Evolutionary conservation across 2,797 vertebrate species (phyloP).

Genomic region (Crocidura indochinensis): DNA sequence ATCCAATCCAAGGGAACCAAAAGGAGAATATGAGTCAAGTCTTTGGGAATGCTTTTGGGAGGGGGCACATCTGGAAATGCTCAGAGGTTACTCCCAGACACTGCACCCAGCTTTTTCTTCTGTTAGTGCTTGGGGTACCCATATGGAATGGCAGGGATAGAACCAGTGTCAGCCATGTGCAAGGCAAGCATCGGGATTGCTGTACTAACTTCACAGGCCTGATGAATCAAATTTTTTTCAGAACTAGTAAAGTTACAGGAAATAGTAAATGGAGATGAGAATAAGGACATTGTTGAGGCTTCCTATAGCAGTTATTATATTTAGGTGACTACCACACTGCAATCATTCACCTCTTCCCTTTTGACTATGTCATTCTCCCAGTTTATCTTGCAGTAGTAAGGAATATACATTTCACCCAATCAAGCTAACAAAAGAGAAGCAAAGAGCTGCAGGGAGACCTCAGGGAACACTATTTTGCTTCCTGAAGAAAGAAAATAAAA

Average conservation of each 20-base stretch:
- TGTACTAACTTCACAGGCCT: too few relatives aligned
- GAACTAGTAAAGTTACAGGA: background rate
- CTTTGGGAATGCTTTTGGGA: too few relatives aligned
- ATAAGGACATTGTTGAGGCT: background rate
- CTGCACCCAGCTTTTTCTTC: too few relatives aligned
- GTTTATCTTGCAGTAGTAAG: background rate
- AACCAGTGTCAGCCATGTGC: too few relatives aligned
- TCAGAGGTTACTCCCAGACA: too few relatives aligned
- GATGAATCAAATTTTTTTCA: background rate
- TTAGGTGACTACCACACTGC: background rate
- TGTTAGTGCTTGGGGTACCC: too few relatives aligned
- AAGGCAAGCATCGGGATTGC: too few relatives aligned
- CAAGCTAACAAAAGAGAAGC: background rate
- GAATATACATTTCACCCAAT: background rate
- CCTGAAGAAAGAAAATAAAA: background rate
- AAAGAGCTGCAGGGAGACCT: background rate
- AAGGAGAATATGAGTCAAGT: background rate
- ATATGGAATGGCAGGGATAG: too few relatives aligned
- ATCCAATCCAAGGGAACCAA: background rate
- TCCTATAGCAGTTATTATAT: rapidly evolving
- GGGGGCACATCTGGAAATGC: too few relatives aligned
- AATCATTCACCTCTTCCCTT: background rate
- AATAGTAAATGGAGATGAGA: background rate
- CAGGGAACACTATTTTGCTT: background rate
- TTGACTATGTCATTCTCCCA: background rate